These are phyloP conservation scores for Thecocarcelia acutangulata DNA, from an alignment of 2,888 invertebrate species.

Conservation along the genomic window DNA sequence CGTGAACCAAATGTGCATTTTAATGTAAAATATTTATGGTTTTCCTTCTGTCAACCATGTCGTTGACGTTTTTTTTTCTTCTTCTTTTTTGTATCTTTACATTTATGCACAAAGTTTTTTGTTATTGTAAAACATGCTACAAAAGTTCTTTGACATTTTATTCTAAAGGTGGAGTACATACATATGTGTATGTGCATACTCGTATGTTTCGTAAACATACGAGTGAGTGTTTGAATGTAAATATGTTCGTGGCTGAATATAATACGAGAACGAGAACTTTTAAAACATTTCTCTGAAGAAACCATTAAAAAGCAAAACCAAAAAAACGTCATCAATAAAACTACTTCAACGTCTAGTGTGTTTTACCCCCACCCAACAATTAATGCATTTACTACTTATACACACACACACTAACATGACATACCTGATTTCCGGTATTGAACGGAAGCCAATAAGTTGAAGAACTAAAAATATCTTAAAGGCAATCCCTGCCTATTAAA, in stretches of 20 bases:
- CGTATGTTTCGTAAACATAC: too few relatives aligned
- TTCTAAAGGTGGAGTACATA: slow-evolving; percentile 5
- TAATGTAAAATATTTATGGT: slow-evolving; percentile 43
- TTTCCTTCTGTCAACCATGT: slow-evolving; percentile 44
- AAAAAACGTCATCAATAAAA: slow-evolving; percentile 53
- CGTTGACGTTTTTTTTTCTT: slow-evolving; percentile 30
- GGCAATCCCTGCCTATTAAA: slow-evolving; percentile 7
- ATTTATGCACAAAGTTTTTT: not conserved
- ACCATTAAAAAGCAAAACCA: slow-evolving; percentile 61
- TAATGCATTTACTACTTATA: not conserved
- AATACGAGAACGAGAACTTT: slow-evolving; percentile 3
- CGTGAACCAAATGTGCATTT: slow-evolving; percentile 49
- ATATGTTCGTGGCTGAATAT: too few relatives aligned
- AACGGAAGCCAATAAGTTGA: slow-evolving; percentile 56
- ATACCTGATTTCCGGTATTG: slow-evolving; percentile 63
- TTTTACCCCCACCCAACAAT: slow-evolving; percentile 33
- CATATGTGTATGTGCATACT: too few relatives aligned
- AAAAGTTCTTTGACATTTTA: slow-evolving; percentile 65
- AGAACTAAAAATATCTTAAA: slow-evolving; percentile 52
- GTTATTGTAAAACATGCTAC: slow-evolving; percentile 11
- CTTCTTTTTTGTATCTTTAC: not conserved
- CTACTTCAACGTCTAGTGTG: slow-evolving; percentile 16
- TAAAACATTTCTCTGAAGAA: slow-evolving; percentile 57
- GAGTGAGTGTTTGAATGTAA: not conserved
- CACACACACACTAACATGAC: not conserved